phyloP scores from a whole-genome alignment of 92 coral and sea anemone species.

The Pocillopora meandrina region DNA sequence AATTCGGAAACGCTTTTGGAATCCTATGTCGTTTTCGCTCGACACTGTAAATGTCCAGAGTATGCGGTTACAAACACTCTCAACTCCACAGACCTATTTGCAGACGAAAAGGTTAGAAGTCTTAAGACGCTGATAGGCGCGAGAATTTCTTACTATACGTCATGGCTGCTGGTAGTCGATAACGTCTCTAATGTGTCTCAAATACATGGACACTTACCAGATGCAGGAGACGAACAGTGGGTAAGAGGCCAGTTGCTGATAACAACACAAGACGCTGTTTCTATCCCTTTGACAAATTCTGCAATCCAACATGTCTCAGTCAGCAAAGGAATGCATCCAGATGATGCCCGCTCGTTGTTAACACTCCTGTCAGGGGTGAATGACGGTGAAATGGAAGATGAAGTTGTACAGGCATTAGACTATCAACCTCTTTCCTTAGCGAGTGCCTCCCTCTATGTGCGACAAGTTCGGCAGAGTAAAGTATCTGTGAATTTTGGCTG shows the following conservation, averaged over 20 bases:
- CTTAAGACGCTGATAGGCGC: neutral
- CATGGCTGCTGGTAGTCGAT: neutral
- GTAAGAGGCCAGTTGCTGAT: too few relatives aligned
- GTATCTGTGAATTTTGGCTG: neutral
- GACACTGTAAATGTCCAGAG: neutral
- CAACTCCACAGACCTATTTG: neutral
- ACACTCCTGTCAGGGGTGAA: conserved; percentile 5
- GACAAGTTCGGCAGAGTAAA: conserved; percentile 6
- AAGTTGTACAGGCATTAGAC: too few relatives aligned
- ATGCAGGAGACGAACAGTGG: too few relatives aligned
- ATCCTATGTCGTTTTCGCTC: neutral
- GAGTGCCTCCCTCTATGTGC: conserved; percentile 39
- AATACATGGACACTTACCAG: conserved; percentile 22
- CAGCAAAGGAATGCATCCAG: neutral
- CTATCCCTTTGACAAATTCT: conserved; percentile 33
- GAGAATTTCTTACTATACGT: neutral
- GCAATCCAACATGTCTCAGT: neutral
- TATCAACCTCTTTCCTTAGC: conserved; percentile 48
- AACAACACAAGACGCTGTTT: conserved; percentile 4
- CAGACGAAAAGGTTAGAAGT: conserved; percentile 37
- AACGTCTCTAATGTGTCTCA: neutral
- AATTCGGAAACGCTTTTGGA: neutral
- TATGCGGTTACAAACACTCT: conserved; percentile 22
- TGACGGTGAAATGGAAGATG: conserved; percentile 7
- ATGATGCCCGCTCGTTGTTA: conserved; percentile 8